Conservation (phyloP, 2,888 invertebrate genomes). For the Dichetophora obliterata region DNA sequence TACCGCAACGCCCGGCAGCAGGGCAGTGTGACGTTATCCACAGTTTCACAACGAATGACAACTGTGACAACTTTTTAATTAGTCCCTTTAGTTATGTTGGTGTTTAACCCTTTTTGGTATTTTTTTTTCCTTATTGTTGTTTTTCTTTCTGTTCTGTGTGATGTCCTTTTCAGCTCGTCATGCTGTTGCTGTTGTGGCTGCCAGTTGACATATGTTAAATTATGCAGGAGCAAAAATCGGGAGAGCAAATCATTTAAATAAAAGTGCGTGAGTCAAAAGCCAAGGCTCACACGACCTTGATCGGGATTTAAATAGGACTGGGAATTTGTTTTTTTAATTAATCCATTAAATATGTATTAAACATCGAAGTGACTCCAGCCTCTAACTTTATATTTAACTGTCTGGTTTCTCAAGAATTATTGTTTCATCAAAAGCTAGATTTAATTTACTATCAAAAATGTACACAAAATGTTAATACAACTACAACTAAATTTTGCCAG, state of each 20-base stretch:
- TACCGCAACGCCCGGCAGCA: background rate
- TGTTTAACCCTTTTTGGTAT: background rate
- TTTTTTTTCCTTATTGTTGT: background rate
- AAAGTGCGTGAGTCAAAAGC: background rate
- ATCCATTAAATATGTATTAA: too few species aligned
- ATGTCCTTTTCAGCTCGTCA: background rate
- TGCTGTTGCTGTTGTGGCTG: slow-evolving; percentile 10
- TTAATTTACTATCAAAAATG: too few species aligned
- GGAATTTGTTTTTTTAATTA: too few species aligned
- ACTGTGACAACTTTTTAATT: slow-evolving; percentile 37
- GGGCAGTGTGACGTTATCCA: background rate
- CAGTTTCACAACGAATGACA: slow-evolving; percentile 23
- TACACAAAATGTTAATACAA: background rate
- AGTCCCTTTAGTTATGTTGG: slow-evolving; percentile 18
- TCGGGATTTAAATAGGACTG: too few species aligned
- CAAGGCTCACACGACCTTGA: background rate
- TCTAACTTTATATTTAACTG: too few species aligned
- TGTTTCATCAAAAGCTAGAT: background rate
- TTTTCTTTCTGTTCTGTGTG: background rate
- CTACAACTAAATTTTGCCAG: background rate
- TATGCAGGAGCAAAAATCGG: background rate
- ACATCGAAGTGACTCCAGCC: too few species aligned
- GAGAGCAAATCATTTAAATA: background rate
- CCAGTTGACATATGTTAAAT: slow-evolving; percentile 19
- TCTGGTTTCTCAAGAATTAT: background rate